These are phyloP conservation scores for Channa maculata DNA, from an alignment of 2,113 vertebrate genomes.

Conservation along the genomic window DNA sequence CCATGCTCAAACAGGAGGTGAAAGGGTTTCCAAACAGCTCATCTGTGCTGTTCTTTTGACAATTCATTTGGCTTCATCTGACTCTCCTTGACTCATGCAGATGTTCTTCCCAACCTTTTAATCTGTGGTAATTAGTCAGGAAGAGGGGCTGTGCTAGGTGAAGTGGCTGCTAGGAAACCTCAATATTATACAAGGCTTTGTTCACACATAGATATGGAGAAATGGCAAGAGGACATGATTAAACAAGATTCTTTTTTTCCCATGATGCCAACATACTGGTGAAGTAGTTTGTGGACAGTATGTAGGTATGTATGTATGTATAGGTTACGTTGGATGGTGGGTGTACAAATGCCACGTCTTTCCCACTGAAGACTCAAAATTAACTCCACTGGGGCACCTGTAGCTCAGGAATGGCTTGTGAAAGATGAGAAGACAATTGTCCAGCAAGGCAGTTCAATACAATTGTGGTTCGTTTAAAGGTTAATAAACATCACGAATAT, in stretches of 20 bases:
- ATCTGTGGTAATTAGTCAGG: constrained; percentile 45
- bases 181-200: not conserved
- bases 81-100: constrained; percentile 47
- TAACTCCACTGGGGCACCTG: too few species aligned
- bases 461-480: too few species aligned
- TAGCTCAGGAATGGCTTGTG: too few species aligned
- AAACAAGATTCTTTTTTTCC: not conserved
- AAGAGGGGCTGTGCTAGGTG: not conserved
- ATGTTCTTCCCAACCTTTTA: constrained; percentile 56
- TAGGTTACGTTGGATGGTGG: too few species aligned
- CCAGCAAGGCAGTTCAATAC: too few species aligned
- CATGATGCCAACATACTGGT: not conserved
- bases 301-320: too few species aligned
- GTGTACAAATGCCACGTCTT: too few species aligned
- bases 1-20: constrained; percentile 3
- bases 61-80: constrained; percentile 38
- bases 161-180: constrained; percentile 1
- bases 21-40: constrained; percentile 43
- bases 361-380: too few species aligned
- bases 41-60: constrained; percentile 16
- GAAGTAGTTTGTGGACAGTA: too few species aligned
- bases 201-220: not conserved
- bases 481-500: too few species aligned
- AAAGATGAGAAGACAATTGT: too few species aligned
- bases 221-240: not conserved